Evolutionary conservation across 2,888 invertebrate species (phyloP), one percentile per base, ranked within the genome.

Genomic region (Drosophila pullipes): DNA sequence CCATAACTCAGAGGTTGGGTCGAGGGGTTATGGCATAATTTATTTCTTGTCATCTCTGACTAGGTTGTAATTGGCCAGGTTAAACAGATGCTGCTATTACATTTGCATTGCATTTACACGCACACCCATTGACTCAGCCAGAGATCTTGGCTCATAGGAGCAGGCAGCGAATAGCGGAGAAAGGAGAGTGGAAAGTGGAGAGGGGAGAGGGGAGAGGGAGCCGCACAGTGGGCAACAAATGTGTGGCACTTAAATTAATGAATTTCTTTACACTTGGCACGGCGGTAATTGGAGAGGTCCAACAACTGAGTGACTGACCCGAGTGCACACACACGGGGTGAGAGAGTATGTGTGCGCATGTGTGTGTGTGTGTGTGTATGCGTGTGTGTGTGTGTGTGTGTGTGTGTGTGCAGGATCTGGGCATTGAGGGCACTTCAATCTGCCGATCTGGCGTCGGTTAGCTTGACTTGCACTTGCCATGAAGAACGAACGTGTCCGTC

Each of bases 241-340:
- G 86, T 89, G 87, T 83, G 88, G 88, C 89, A 87, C 87, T 87
- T 89, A 87, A 87, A 87, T 87, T 87, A 87, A 87, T 87, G 86
- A 87, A 87, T 87, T 89, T 87, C 87, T 87, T 87, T 87, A 89
- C 86, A 87, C 86, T 87, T 87, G 82, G 76, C 86, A 80, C 80
- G 80, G 66, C 60, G 74, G 74, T 78, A 81, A 82, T 82, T 82
- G 80, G 63, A 72, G 74, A 69, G 70, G 60, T 28, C 66, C 70
- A 66, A 47, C 76, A 69, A 76, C 41, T 65, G 74, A 80, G 77
- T 77, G 77, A 74, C 64, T 72, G 80, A 78, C 75, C 83, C 67
- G 61, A 69, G 60, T 30, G 50, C 35, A 22, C 16, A 25, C 50
- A 57, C 18, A 16, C 1, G 1, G 9, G 35, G 16, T 7, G 53